Conservation (phyloP, 2,797 vertebrate genomes). For the Sebastes taczanowskii region DNA sequence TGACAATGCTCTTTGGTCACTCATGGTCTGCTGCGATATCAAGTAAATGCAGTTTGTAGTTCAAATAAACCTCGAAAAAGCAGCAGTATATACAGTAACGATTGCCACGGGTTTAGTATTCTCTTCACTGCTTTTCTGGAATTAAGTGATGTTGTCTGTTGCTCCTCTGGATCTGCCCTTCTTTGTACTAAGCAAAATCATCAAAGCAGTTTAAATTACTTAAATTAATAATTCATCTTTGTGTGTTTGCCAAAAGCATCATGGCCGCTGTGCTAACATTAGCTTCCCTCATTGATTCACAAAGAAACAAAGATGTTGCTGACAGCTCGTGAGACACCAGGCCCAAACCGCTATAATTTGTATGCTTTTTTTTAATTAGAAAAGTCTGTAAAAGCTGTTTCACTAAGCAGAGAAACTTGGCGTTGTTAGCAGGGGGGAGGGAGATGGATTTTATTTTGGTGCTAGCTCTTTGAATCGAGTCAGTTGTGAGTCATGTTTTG, state of each 20-base stretch:
- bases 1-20: neutral
- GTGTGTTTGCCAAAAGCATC: conserved; percentile 54
- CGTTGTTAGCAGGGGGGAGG: neutral
- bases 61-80: neutral
- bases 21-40: neutral
- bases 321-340: neutral
- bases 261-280: conserved; percentile 28
- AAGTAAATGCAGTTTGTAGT: neutral
- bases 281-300: conserved; percentile 26
- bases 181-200: conserved; percentile 40
- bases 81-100: neutral
- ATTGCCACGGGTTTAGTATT: neutral
- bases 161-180: conserved; percentile 28
- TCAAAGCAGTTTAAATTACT: conserved; percentile 44
- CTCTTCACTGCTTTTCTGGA: conserved; percentile 22
- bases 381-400: neutral
- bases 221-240: conserved; percentile 59
- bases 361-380: neutral
- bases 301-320: conserved; percentile 31
- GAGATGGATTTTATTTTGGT: conserved; percentile 32
- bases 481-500: conserved; percentile 57
- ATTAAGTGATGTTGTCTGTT: conserved; percentile 39
- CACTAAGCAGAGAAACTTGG: conserved; percentile 5
- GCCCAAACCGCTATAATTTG: neutral
- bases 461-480: conserved; percentile 30